phyloP scores from a whole-genome alignment of 1,140 invertebrate genomes.

The Ceratosolen fusciceps region DNA sequence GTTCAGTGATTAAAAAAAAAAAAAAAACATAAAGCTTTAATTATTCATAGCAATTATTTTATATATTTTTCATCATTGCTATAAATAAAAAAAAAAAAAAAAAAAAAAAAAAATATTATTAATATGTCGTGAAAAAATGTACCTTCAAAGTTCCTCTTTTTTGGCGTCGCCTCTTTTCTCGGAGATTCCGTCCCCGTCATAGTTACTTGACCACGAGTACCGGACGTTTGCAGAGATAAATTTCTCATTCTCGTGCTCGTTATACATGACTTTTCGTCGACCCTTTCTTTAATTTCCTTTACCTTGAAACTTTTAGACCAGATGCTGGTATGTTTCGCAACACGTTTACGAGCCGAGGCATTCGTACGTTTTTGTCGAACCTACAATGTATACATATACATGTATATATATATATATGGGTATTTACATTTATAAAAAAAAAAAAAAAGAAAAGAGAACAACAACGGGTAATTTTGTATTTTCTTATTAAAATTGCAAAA shows the following conservation, averaged over 20 bases:
- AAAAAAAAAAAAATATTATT: no score
- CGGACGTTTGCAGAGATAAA: background rate
- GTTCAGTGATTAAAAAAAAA: no score
- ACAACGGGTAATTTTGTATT: no score
- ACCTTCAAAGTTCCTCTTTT: constrained; percentile 54
- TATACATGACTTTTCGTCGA: constrained; percentile 22
- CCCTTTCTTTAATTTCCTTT: background rate
- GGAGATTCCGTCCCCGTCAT: constrained; percentile 31
- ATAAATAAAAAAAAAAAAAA: no score
- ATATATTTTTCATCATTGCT: no score
- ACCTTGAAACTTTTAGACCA: constrained; percentile 62
- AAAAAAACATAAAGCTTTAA: no score
- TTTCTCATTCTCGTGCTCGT: constrained; percentile 20
- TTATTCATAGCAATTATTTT: no score
- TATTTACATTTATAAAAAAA: constrained; percentile 2
- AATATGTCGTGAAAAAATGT: no score
- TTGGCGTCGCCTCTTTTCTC: constrained; percentile 45
- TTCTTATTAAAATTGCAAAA: no score
- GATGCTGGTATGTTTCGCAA: constrained; percentile 60
- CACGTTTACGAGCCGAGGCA: constrained; percentile 54
- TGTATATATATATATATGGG: no score
- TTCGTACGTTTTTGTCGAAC: constrained; percentile 50
- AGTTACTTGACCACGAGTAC: constrained; percentile 8
- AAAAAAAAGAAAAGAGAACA: background rate
- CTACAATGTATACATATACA: no score